These are phyloP conservation scores for Globicephala melas DNA, from an alignment of 2,113 vertebrate genomes.

Conservation along the genomic window DNA sequence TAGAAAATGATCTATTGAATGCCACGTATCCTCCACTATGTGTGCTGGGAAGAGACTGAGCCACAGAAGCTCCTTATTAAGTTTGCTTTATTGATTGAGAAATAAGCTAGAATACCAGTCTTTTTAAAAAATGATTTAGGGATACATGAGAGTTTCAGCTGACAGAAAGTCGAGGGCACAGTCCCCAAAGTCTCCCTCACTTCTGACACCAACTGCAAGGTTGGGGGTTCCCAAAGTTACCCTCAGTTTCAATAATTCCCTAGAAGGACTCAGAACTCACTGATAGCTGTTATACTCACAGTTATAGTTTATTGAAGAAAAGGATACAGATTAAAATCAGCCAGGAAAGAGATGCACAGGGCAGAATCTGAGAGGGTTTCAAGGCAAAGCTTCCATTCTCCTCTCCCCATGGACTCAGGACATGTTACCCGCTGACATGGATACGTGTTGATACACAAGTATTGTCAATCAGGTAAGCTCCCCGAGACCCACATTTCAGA, in stretches of 20 bases:
- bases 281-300: not conserved
- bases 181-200: not conserved
- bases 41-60: not conserved
- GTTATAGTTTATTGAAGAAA: not conserved
- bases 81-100: not conserved
- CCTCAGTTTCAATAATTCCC: not conserved
- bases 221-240: not conserved
- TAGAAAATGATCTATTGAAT: not conserved
- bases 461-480: not conserved
- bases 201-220: not conserved
- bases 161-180: not conserved
- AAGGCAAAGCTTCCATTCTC: not conserved
- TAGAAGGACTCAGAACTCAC: not conserved
- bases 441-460: fast-evolving
- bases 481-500: not conserved
- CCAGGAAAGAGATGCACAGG: not conserved
- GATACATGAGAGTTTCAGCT: too few species aligned
- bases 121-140: not conserved
- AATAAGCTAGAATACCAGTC: not conserved
- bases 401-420: not conserved
- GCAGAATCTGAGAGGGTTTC: not conserved
- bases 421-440: fast-evolving
- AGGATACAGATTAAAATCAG: too few species aligned
- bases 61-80: not conserved
- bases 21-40: not conserved